phyloP scores from a whole-genome alignment of 2,113 vertebrate genomes.

The Lynx canadensis region DNA sequence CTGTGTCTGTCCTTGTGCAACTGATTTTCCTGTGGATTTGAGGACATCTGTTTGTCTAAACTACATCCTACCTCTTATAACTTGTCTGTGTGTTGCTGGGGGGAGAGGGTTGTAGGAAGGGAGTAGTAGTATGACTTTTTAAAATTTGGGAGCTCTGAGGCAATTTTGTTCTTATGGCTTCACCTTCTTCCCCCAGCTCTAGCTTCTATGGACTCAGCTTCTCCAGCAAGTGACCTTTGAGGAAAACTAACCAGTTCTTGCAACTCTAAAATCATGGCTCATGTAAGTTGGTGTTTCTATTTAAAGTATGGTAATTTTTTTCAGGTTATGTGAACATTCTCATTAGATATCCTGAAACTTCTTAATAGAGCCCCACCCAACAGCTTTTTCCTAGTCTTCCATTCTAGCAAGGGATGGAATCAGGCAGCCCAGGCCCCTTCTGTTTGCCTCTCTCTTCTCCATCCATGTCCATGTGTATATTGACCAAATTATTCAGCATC shows the following conservation, averaged over 20 bases:
- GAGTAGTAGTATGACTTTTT: not conserved
- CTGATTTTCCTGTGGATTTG: not conserved
- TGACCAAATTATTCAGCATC: not conserved
- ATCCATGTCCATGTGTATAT: not conserved
- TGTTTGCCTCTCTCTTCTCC: not conserved
- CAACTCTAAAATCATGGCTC: constrained; percentile 69
- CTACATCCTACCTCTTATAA: not conserved
- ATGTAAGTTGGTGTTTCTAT: constrained; percentile 67
- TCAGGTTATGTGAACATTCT: not conserved
- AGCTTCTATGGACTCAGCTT: not conserved
- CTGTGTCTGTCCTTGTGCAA: not conserved
- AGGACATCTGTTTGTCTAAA: not conserved
- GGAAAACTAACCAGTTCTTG: constrained; percentile 11
- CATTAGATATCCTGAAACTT: constrained; percentile 7
- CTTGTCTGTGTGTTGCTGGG: not conserved
- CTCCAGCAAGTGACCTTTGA: constrained; percentile 30
- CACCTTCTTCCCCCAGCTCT: constrained; percentile 30
- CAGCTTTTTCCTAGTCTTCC: not conserved
- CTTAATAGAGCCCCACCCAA: not conserved
- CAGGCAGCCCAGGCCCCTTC: not conserved
- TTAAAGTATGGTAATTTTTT: not conserved
- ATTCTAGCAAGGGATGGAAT: not conserved
- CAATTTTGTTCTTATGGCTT: constrained; percentile 13
- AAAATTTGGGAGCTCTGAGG: not conserved
- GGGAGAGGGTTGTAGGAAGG: not conserved